Base-by-base conservation (phyloP, 2,113 vertebrate genomes). In the Eonycteris spelaea region DNA sequence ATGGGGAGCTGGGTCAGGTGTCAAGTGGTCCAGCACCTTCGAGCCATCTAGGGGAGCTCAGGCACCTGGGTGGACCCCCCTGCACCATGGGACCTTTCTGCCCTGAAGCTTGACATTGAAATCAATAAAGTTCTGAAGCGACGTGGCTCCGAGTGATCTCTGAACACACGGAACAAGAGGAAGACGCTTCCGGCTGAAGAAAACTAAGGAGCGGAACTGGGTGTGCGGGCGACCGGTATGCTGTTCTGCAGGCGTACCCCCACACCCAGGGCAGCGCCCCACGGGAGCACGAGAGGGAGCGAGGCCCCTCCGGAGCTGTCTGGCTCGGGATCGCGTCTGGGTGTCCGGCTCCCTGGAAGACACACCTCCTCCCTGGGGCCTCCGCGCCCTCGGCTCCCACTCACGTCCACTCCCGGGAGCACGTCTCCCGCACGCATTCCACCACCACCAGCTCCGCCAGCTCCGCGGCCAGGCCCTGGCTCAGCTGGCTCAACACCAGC, bases 371-470 rank as follows among this genome's bases (percentile, higher is more conserved):
- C n/a, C n/a, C n/a, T n/a, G n/a, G n/a, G 61, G 6, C 18, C 7
- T 12, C 88, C 33, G 70, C 48, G 51, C 26, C 9, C 1, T 2
- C 38, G 51, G 51, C 15, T 15, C 1, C 28, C 38, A 97, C 98
- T 90, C 97, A 99, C 99, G 98, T 98, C 68, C 99, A 98, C 94
- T 99, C 99, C 40, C 94, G 95, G 55, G 95, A 0, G 26, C 99
- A 99, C 3, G 98, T 95, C 86, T 99, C 98, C 90, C 94, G 61
- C 83, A 99, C 97, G 6, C 97, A 98, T 51, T 99, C 98, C 1
- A 87, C 97, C 86, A 99, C 40, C 86, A 99, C 98, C 93, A 99
- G 98, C 14, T 99, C 97, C 26, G 98, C 97, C 96, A 99, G 98
- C 74, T 99, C 99, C 1, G 95, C 51, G 74, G 98, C 99, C 86